Conservation (phyloP, 2,797 vertebrate genomes). For the Silurus lanzhouensis region DNA sequence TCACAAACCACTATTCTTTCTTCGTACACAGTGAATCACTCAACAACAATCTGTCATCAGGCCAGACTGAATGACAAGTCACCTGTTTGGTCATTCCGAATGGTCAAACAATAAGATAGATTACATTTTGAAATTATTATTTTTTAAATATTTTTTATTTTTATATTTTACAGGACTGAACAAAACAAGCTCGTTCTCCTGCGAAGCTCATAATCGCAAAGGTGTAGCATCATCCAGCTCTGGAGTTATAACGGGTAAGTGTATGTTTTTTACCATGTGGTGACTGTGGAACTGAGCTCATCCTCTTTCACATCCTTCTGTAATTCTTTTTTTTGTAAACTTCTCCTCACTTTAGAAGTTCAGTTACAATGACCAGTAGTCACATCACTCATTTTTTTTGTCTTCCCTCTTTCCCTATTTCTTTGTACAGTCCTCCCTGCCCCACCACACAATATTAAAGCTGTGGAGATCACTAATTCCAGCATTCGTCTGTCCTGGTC, state of each 20-base stretch:
- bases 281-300: background rate
- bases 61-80: background rate
- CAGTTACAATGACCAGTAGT: background rate
- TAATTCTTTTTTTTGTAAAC: background rate
- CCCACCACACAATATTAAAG: conserved; percentile 68
- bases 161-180: conserved; percentile 77
- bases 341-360: conserved; percentile 2
- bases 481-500: conserved; percentile 78
- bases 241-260: conserved; percentile 81
- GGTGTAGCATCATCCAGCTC: conserved; percentile 86
- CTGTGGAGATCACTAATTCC: conserved; percentile 68
- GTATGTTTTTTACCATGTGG: background rate
- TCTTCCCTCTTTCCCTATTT: background rate
- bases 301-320: conserved; percentile 26
- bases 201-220: conserved; percentile 87
- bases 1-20: background rate
- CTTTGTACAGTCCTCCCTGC: conserved; percentile 77
- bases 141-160: background rate
- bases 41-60: background rate
- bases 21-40: background rate
- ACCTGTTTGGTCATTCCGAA: no score
- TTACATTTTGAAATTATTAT: background rate
- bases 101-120: no score
- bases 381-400: background rate
- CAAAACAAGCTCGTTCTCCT: conserved; percentile 84